These are phyloP conservation scores for Chirona hameri DNA, from an alignment of 2,888 invertebrate genomes.

Conservation along the genomic window DNA sequence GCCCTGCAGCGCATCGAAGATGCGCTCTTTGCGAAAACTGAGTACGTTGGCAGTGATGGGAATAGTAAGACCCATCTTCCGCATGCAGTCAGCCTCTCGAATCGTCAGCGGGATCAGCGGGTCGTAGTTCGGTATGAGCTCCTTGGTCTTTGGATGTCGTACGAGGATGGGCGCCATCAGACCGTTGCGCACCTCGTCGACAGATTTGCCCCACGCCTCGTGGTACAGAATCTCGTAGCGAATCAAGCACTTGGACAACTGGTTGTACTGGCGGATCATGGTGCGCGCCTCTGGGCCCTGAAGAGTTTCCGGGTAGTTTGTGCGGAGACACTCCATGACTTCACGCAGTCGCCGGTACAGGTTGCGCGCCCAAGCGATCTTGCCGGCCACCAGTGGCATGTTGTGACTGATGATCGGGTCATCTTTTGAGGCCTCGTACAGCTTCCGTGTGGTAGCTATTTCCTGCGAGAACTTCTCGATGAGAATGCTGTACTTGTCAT, in stretches of 20 bases:
- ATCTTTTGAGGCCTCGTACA: slow-evolving; percentile 72
- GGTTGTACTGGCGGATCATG: slow-evolving; percentile 72
- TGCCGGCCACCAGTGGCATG: slow-evolving; percentile 75
- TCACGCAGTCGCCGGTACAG: slow-evolving; percentile 65
- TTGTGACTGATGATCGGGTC: slow-evolving; percentile 68
- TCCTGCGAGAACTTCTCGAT: slow-evolving; percentile 63
- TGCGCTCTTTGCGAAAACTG: slow-evolving; percentile 66
- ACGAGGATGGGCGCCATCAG: slow-evolving; percentile 68
- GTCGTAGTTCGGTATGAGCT: slow-evolving; percentile 62
- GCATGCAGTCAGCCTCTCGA: slow-evolving; percentile 75
- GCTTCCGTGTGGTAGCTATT: slow-evolving; percentile 65
- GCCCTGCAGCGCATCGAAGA: slow-evolving; percentile 59
- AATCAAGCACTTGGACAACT: slow-evolving; percentile 70
- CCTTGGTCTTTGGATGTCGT: slow-evolving; percentile 61
- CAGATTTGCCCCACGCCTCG: slow-evolving; percentile 71
- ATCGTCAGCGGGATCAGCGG: slow-evolving; percentile 55
- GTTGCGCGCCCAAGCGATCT: slow-evolving; percentile 77
- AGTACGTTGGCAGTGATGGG: slow-evolving; percentile 73
- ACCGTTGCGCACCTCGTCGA: slow-evolving; percentile 61
- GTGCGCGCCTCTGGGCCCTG: slow-evolving; percentile 58
- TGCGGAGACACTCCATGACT: slow-evolving; percentile 63
- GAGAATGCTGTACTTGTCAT: slow-evolving; percentile 69
- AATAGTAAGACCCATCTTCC: slow-evolving; percentile 67
- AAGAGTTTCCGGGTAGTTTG: not conserved
- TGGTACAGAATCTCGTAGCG: slow-evolving; percentile 81